Evolutionary conservation across 2,113 vertebrate genomes (phyloP).

Genomic region (Actenoides lindsayi): DNA sequence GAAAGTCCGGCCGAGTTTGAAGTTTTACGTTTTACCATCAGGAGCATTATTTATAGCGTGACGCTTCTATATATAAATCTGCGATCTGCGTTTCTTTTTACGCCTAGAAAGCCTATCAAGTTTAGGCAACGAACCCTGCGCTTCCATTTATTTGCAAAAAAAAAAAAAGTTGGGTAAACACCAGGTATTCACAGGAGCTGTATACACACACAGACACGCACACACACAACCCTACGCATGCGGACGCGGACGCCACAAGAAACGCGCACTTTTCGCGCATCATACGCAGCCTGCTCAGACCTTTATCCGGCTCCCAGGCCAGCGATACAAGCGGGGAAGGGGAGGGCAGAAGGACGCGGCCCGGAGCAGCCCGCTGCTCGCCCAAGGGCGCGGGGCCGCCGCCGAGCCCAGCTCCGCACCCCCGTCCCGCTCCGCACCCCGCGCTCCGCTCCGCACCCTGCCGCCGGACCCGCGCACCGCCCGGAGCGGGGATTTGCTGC

Average conservation of each 20-base stretch:
- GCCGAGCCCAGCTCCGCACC: neutral
- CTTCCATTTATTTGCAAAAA: neutral
- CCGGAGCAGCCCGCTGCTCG: neutral
- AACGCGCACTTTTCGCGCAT: neutral
- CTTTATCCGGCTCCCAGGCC: neutral
- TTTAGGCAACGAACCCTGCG: neutral
- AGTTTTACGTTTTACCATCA: constrained; percentile 44
- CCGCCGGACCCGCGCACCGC: neutral
- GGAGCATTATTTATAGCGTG: constrained; percentile 27
- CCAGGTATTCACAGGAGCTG: neutral
- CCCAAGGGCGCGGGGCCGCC: neutral
- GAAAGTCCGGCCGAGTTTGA: neutral
- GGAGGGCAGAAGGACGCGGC: neutral
- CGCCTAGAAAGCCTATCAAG: neutral
- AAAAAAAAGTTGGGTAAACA: neutral
- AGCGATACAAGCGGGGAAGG: neutral
- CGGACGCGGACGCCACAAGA: neutral
- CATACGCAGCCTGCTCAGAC: neutral
- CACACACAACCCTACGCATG: neutral
- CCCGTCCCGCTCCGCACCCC: too few relatives aligned
- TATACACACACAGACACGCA: neutral
- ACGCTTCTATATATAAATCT: constrained; percentile 2
- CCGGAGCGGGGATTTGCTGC: neutral
- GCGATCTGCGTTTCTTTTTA: neutral
- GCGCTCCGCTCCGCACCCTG: neutral